Evolutionary conservation across 23 tunicate genomes (phyloP).

Genomic region (Aplidium turbinatum): DNA sequence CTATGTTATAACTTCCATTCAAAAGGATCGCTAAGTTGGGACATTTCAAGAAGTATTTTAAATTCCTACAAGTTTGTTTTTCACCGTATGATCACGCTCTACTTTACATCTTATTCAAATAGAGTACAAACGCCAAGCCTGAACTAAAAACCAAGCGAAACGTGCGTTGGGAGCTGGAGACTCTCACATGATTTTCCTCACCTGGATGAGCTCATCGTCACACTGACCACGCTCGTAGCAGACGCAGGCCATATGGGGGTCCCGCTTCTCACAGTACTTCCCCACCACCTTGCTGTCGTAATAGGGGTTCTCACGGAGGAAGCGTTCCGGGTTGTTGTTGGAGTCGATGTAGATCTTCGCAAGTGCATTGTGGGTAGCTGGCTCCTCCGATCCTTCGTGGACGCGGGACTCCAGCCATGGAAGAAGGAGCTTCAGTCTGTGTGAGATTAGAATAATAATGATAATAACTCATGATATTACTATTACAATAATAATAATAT

Average conservation of each 20-base stretch:
- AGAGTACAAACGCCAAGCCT: too few relatives aligned
- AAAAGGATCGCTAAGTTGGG: too few relatives aligned
- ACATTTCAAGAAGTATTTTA: too few relatives aligned
- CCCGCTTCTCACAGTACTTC: constrained; percentile 98
- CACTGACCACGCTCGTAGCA: constrained; percentile 96
- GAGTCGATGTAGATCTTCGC: constrained; percentile 99
- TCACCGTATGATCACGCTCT: too few relatives aligned
- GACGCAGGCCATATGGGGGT: constrained; percentile 98
- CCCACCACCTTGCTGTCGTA: constrained; percentile 96
- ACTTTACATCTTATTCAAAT: too few relatives aligned
- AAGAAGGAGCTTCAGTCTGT: constrained; percentile 89
- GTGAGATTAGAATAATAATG: too few relatives aligned
- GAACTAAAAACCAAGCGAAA: too few relatives aligned
- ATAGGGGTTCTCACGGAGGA: constrained; percentile 94
- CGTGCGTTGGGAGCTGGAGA: too few relatives aligned
- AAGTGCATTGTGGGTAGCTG: constrained; percentile 99
- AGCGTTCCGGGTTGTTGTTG: constrained; percentile 97
- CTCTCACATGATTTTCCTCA: constrained; percentile 29
- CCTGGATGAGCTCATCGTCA: constrained; percentile 94
- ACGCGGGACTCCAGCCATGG: constrained; percentile 99
- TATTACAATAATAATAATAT: too few relatives aligned
- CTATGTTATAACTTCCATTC: too few relatives aligned
- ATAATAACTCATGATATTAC: too few relatives aligned
- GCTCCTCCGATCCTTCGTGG: constrained; percentile 93
- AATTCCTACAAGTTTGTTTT: too few relatives aligned